A percentile compares a stretch with the other conserved stretches of the same genome.
Evolutionary conservation across 2,113 vertebrate genomes (phyloP).

Genomic region (Apteryx owenii): DNA sequence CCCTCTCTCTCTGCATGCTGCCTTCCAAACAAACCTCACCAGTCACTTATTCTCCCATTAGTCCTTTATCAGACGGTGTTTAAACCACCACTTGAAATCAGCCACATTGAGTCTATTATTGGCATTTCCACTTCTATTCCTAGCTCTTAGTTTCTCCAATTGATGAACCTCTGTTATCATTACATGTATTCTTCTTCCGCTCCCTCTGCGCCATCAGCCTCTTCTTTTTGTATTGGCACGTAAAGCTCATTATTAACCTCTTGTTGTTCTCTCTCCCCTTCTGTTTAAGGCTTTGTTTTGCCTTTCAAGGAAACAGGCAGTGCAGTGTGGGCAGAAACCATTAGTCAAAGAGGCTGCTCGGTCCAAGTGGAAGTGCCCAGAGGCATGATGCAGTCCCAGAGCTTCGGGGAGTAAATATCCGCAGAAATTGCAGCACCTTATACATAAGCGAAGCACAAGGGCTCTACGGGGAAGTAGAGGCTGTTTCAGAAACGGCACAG

Average conservation of each 20-base stretch:
- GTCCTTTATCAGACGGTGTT: not conserved
- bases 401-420: rapidly evolving
- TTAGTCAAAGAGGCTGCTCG: not conserved
- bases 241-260: not conserved
- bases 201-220: not conserved
- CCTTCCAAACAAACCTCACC: not conserved
- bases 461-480: not conserved
- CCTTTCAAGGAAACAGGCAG: not conserved
- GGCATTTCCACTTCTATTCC: not conserved
- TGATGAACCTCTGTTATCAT: not conserved
- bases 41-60: not conserved
- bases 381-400: not conserved
- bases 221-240: not conserved
- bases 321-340: not conserved
- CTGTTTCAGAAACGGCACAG: not conserved
- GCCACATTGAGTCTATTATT: not conserved
- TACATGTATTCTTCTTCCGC: not conserved
- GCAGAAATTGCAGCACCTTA: rapidly evolving
- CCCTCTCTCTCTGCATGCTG: not conserved
- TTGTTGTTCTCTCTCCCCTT: not conserved
- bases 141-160: not conserved
- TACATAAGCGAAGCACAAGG: not conserved
- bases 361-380: not conserved
- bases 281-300: not conserved
- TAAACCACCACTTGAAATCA: not conserved